phyloP scores from a whole-genome alignment of 2,113 vertebrate species.

The Natator depressus region DNA sequence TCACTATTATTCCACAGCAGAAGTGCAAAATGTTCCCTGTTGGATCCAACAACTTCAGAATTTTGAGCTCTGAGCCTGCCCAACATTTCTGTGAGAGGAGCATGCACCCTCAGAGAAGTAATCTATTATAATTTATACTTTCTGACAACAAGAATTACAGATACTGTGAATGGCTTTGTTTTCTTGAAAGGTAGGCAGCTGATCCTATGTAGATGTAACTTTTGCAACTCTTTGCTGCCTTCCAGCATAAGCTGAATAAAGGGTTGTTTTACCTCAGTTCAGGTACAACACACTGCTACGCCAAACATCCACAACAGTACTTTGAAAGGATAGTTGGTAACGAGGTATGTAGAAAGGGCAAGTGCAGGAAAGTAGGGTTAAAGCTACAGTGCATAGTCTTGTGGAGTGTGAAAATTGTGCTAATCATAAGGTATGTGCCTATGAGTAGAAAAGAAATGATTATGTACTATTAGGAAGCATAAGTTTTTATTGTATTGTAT shows the following conservation, averaged over 20 bases:
- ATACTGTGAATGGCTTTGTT: not conserved
- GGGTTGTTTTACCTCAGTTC: not conserved
- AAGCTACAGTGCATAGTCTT: not conserved
- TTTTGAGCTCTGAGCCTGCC: not conserved
- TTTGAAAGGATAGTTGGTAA: not conserved
- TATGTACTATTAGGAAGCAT: not conserved
- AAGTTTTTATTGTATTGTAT: not conserved
- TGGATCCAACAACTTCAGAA: not conserved
- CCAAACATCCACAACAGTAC: not conserved
- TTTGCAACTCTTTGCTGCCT: not conserved
- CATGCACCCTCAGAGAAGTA: not conserved
- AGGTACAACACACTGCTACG: not conserved
- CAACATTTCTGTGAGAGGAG: not conserved
- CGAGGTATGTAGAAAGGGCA: not conserved
- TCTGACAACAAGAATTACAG: not conserved
- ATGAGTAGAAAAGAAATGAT: not conserved
- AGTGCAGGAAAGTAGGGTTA: not conserved
- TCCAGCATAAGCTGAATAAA: not conserved
- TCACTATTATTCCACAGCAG: conserved; percentile 53
- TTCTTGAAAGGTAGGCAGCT: not conserved
- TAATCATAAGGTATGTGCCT: not conserved
- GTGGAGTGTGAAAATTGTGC: not conserved
- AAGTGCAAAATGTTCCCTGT: not conserved
- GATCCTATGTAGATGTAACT: not conserved
- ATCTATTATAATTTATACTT: not conserved